These are phyloP conservation scores for Dryomyza anilis DNA, from an alignment of 2,888 invertebrate species.

Conservation along the genomic window DNA sequence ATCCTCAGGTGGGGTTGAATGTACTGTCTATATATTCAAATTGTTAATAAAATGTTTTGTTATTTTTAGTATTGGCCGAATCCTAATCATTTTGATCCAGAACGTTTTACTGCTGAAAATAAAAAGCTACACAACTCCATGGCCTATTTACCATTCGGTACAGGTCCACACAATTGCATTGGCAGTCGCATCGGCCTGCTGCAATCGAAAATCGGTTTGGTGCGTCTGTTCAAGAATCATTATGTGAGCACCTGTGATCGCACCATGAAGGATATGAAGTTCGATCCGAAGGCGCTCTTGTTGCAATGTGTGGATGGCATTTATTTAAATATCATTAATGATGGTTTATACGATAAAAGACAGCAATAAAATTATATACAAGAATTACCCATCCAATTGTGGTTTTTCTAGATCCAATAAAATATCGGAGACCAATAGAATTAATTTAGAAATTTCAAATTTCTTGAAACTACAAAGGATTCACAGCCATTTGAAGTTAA, in stretches of 20 bases:
- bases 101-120: constrained; percentile 53
- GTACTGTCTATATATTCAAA: neutral
- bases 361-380: no score
- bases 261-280: constrained; percentile 43
- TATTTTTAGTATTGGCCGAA: constrained; percentile 51
- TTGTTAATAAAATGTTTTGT: neutral
- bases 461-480: no score
- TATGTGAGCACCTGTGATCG: constrained; percentile 44
- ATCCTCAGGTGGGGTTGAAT: constrained; percentile 51
- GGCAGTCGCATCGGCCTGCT: constrained; percentile 56
- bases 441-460: no score
- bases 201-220: constrained; percentile 53
- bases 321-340: constrained; percentile 48
- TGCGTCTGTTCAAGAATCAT: constrained; percentile 55
- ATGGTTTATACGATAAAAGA: constrained; percentile 45
- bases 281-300: constrained; percentile 52
- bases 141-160: constrained; percentile 54
- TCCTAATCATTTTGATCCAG: constrained; percentile 56
- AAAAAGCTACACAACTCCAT: constrained; percentile 45
- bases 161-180: constrained; percentile 57
- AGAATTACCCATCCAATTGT: no score
- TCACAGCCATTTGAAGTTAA: no score
- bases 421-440: no score
- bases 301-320: constrained; percentile 46
- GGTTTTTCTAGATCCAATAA: no score